These are phyloP conservation scores for Scaptomyza reducta DNA, from an alignment of 2,888 invertebrate genomes.

Conservation along the genomic window DNA sequence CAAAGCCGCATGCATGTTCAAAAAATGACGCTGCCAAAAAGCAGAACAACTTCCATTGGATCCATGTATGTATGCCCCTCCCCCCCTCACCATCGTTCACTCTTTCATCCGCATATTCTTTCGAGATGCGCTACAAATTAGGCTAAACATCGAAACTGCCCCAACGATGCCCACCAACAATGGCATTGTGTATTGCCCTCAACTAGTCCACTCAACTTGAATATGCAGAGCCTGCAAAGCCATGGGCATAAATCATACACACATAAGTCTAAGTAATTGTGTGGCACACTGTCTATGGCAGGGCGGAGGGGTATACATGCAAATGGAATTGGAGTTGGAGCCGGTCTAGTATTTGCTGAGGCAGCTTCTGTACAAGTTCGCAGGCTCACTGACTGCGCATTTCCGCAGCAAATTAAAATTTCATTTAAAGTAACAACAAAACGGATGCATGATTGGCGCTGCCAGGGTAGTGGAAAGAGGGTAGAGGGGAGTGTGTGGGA, in stretches of 20 bases:
- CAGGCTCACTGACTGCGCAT: constrained; percentile 76
- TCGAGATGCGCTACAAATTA: constrained; percentile 31
- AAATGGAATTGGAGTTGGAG: constrained; percentile 1
- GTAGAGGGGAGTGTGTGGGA: too few relatives aligned
- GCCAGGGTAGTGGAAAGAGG: not conserved
- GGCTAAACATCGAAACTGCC: constrained; percentile 35
- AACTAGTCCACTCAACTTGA: constrained; percentile 16
- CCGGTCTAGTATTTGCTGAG: constrained; percentile 18
- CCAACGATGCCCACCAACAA: not conserved
- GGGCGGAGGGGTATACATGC: too few relatives aligned
- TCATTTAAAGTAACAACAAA: constrained; percentile 69
- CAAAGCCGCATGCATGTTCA: constrained; percentile 57
- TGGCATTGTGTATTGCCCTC: constrained; percentile 28
- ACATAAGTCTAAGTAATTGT: constrained; percentile 75
- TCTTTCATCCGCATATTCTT: not conserved
- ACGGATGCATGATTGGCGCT: constrained; percentile 48
- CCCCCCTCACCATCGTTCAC: not conserved
- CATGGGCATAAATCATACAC: constrained; percentile 55
- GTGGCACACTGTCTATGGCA: too few relatives aligned
- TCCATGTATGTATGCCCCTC: not conserved
- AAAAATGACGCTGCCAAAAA: constrained; percentile 55
- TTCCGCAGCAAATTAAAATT: constrained; percentile 81
- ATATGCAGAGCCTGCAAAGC: constrained; percentile 12
- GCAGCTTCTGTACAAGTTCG: constrained; percentile 63
- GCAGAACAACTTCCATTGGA: constrained; percentile 32